These are phyloP conservation scores for Pristionchus pacificus DNA, from an alignment of 1,140 invertebrate genomes.

Conservation along the genomic window DNA sequence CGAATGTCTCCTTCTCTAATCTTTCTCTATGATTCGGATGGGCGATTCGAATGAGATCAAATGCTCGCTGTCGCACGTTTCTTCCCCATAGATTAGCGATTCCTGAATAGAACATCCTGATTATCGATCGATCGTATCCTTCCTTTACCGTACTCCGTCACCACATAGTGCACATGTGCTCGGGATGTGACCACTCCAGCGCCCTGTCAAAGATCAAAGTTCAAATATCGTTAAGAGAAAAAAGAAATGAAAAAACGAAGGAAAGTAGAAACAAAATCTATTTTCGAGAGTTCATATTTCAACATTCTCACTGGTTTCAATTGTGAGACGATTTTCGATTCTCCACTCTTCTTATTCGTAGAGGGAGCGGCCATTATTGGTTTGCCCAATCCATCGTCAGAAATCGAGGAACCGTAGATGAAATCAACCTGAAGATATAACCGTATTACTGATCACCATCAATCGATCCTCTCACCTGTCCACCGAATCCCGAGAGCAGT, in stretches of 20 bases:
- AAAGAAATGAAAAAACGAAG: background rate
- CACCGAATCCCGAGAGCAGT: slow-evolving; percentile 76
- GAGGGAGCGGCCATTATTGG: slow-evolving; percentile 88
- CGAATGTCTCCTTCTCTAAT: slow-evolving; percentile 81
- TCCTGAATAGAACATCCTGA: slow-evolving; percentile 59
- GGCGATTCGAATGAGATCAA: slow-evolving; percentile 80
- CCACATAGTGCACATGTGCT: slow-evolving; percentile 79
- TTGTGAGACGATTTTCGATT: slow-evolving; percentile 79
- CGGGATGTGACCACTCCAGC: slow-evolving; percentile 85
- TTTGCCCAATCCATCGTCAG: slow-evolving; percentile 78
- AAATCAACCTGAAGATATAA: slow-evolving; percentile 70
- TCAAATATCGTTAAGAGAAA: background rate
- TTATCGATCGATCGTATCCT: background rate
- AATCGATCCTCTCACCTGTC: slow-evolving; percentile 43
- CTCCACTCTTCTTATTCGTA: slow-evolving; percentile 70
- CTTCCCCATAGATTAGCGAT: slow-evolving; percentile 85
- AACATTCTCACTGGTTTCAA: slow-evolving; percentile 65
- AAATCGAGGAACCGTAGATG: slow-evolving; percentile 81
- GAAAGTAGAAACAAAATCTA: background rate
- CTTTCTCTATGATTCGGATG: slow-evolving; percentile 80
- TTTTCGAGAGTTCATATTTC: slow-evolving; percentile 11
- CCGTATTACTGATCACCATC: slow-evolving; percentile 11
- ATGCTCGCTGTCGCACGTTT: slow-evolving; percentile 77
- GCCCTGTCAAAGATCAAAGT: slow-evolving; percentile 63
- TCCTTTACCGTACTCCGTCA: slow-evolving; percentile 72